Evolutionary conservation across 2,113 vertebrate genomes (phyloP).

Genomic region (Pithys albifrons): DNA sequence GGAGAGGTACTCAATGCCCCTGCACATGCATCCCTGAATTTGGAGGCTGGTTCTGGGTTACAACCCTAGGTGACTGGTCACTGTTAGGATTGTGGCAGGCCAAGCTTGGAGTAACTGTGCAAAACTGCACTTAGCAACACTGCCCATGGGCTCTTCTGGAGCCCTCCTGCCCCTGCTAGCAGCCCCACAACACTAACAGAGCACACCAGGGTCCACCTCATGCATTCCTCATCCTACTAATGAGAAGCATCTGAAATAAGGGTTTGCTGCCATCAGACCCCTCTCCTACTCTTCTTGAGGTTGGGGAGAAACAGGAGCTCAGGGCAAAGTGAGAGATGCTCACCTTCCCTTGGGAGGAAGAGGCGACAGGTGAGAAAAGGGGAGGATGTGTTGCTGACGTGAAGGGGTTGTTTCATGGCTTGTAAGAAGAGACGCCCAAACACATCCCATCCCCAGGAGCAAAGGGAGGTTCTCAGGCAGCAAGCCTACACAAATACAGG

Average conservation of each 20-base stretch:
- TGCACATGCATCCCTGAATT: rapidly evolving
- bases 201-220: too few relatives aligned
- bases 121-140: neutral
- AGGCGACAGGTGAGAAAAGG: neutral
- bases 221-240: rapidly evolving
- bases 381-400: rapidly evolving
- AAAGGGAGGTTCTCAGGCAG: neutral
- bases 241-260: neutral
- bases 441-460: rapidly evolving
- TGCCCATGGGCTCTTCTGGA: rapidly evolving
- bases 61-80: neutral
- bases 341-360: neutral
- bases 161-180: neutral
- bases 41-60: neutral
- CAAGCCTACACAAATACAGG: neutral
- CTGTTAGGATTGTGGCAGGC: neutral
- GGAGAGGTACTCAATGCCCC: neutral
- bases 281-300: neutral
- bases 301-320: neutral
- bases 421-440: neutral
- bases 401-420: neutral
- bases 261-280: neutral
- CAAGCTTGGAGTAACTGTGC: neutral
- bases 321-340: neutral
- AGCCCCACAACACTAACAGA: rapidly evolving